Base-by-base conservation (phyloP, 2,888 invertebrate genomes). In the Cepaea hortensis region DNA sequence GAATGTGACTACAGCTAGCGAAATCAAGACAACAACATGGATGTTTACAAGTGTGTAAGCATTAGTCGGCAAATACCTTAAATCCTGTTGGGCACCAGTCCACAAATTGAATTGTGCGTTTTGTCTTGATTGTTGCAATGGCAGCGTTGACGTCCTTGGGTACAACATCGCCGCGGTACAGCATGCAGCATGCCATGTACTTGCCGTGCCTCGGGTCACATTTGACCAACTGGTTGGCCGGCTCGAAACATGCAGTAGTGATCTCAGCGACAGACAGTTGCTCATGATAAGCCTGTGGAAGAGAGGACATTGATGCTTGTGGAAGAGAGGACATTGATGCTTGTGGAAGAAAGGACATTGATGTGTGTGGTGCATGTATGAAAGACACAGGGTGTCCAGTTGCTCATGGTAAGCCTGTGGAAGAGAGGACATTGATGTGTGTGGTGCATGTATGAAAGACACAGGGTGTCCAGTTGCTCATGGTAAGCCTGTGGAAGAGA, bases 181-280 rank as follows among this genome's bases (percentile, higher is more conserved):
- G 55, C 83, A 83, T 85, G 15, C 55, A 68, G 61, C 70, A 72
- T 6, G 68, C 61, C 70, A 94, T 95, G 89, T 94, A 94, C 89
- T 95, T 94, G 76, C 90, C 90, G 72, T 91, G 90, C n/a, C 90
- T 88, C 0, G 90, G 90, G 85, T 91, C 90, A 84, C 98, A 97
- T 92, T 96, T 96, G 23, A 87, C 87, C 87, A 88, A 80, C 86
- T 88, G 88, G 50, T 88, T 88, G 77, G 80, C 55, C 13, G 88
- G 88, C 75, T 55, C 55, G n/a, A 55, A 70, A n/a, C 72, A 80
- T n/a, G 61, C 68, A 65, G 65, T 75, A 13, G 62, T 73, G 23
- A 84, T 73, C 73, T 62, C 73, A 46, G 62, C 84, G 13, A 81
- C 81, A 70, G 81, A 48, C 4, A 81, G 68, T 18, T 75, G 75